A percentile compares a stretch with the other conserved stretches of the same genome.
phyloP scores from a whole-genome alignment of 2,797 vertebrate genomes.

The Hylomyscus alleni region DNA sequence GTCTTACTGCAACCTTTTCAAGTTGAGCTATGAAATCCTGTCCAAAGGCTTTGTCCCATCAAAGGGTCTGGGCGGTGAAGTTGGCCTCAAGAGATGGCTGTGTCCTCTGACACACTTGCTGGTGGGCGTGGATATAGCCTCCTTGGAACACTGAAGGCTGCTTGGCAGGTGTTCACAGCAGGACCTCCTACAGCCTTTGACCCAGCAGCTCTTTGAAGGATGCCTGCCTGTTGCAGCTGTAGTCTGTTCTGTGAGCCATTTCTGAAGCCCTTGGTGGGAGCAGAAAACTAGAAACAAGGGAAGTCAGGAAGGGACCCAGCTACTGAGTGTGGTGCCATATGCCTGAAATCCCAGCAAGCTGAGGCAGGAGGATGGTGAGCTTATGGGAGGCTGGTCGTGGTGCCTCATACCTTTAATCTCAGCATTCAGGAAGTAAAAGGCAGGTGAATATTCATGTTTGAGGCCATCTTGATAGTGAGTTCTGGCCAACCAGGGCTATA shows the following conservation, averaged over 20 bases:
- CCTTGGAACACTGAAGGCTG: background rate
- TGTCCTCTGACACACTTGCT: constrained; percentile 43
- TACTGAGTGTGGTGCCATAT: background rate
- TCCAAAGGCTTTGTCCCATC: background rate
- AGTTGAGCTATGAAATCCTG: background rate
- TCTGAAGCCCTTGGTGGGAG: too few species aligned
- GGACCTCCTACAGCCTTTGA: background rate
- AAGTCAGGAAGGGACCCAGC: rapidly evolving
- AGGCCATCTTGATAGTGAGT: background rate
- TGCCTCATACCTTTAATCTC: background rate
- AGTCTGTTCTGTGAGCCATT: background rate
- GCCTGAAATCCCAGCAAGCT: background rate
- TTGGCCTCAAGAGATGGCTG: background rate
- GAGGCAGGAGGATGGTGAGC: background rate
- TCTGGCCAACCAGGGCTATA: background rate
- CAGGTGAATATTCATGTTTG: background rate
- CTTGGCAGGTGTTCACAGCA: rapidly evolving
- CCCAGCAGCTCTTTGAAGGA: background rate
- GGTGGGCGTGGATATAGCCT: background rate
- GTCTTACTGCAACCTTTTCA: background rate
- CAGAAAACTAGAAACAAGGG: background rate
- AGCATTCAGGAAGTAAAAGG: background rate
- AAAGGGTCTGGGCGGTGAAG: background rate
- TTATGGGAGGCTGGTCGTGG: background rate
- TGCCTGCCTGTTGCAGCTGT: background rate